A percentile compares a stretch with the other conserved stretches of the same genome.
Evolutionary conservation across 2,113 vertebrate genomes (phyloP).

Genomic region (Ivindomyrus marchei): DNA sequence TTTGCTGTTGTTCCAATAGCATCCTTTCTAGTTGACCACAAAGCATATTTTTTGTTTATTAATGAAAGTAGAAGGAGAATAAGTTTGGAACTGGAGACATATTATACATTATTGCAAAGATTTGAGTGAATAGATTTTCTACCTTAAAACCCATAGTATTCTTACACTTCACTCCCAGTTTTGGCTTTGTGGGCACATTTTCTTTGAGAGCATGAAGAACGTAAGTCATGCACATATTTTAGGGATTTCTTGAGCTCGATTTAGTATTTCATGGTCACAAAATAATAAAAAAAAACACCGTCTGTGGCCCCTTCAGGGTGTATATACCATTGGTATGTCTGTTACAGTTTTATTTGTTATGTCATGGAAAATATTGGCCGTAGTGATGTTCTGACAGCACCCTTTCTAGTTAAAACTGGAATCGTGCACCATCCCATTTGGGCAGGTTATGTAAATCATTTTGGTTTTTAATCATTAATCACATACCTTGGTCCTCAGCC

Average conservation of each 20-base stretch:
- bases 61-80: neutral
- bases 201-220: neutral
- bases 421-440: neutral
- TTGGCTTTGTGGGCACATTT: neutral
- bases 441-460: neutral
- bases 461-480: neutral
- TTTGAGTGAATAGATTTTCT: neutral
- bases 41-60: neutral
- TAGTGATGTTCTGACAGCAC: neutral
- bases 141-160: neutral
- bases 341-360: neutral
- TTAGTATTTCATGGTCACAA: neutral
- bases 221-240: neutral
- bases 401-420: neutral
- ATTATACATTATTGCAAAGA: neutral
- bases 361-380: neutral
- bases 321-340: neutral
- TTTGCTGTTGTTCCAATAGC: neutral
- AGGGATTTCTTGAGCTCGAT: neutral
- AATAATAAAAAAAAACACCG: neutral
- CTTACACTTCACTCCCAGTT: neutral
- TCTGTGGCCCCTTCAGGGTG: neutral
- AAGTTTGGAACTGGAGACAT: neutral
- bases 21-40: neutral
- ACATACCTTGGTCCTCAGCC: neutral